Evolutionary conservation across 37 sponge, comb jelly and placozoan species (phyloP).

Genomic region (Axinella damicornis): DNA sequence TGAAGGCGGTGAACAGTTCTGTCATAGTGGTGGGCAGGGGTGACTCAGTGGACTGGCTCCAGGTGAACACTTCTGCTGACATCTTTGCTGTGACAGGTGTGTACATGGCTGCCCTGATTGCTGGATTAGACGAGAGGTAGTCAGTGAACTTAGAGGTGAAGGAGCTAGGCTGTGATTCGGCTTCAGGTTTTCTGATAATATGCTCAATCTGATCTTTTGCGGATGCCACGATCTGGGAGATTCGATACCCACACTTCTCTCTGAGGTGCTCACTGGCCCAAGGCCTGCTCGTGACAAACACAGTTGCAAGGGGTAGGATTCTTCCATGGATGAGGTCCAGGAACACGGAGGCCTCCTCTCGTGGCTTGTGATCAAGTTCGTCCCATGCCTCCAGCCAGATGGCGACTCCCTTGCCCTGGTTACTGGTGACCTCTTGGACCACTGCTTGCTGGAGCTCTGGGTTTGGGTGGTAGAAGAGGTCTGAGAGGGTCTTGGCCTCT

Average conservation of each 20-base stretch:
- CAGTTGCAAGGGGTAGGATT: conserved; percentile 15
- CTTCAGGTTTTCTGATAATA: not conserved
- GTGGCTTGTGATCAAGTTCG: conserved; percentile 14
- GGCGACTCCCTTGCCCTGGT: conserved; percentile 8
- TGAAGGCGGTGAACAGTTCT: conserved; percentile 8
- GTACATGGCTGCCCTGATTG: conserved; percentile 12
- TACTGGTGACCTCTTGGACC: not conserved
- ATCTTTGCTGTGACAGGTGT: conserved; percentile 6
- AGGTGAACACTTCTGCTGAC: conserved; percentile 2
- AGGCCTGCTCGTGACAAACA: conserved; percentile 31
- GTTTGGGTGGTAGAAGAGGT: conserved; percentile 31
- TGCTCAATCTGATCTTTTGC: conserved; percentile 1
- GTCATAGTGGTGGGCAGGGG: conserved; percentile 8
- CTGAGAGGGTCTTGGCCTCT: conserved; percentile 14
- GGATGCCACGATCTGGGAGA: conserved; percentile 5
- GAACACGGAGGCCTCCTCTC: conserved; percentile 14
- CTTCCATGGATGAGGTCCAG: conserved; percentile 16
- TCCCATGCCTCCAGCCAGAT: conserved; percentile 32
- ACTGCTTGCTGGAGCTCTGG: conserved; percentile 3
- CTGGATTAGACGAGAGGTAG: conserved; percentile 3
- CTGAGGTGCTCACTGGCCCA: conserved; percentile 18
- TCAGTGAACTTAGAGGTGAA: not conserved
- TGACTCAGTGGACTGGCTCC: not conserved
- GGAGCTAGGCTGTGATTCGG: not conserved
- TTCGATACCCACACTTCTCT: not conserved